Conservation (phyloP, 1,140 invertebrate genomes). For the Conus betulinus region DNA sequence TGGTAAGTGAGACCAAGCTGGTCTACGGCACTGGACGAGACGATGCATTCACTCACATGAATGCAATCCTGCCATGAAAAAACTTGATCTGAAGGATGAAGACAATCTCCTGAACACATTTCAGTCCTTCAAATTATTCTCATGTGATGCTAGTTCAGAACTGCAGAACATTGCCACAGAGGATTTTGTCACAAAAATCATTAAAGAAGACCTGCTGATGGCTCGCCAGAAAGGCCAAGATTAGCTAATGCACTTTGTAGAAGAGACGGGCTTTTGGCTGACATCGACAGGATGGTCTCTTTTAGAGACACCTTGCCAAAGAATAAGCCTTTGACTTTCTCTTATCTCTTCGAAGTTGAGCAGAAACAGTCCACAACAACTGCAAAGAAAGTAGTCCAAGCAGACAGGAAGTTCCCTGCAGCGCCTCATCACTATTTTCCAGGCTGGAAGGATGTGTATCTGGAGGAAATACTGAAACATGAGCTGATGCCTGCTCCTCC, state of each 20-base stretch:
- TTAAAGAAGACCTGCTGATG: not conserved
- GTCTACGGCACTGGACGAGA: slow-evolving; percentile 10
- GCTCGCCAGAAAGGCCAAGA: not conserved
- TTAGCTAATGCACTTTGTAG: no score
- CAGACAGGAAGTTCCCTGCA: slow-evolving; percentile 9
- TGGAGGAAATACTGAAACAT: slow-evolving; percentile 3
- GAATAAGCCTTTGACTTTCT: not conserved
- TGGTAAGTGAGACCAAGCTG: not conserved
- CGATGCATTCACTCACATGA: not conserved
- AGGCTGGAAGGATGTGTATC: not conserved
- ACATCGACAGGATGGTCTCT: not conserved
- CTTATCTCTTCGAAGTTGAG: not conserved
- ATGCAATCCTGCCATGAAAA: not conserved
- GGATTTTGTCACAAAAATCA: not conserved
- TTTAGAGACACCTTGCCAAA: not conserved
- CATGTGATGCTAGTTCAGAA: not conserved
- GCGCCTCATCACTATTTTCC: not conserved
- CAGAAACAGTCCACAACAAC: slow-evolving; percentile 4
- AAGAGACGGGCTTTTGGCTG: not conserved
- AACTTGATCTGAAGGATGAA: slow-evolving; percentile 2
- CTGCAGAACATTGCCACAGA: slow-evolving; percentile 1
- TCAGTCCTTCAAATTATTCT: slow-evolving; percentile 3
- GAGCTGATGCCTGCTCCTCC: not conserved
- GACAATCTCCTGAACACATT: slow-evolving; percentile 2
- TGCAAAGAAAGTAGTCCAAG: slow-evolving; percentile 3